Percentiles rank a stretch among this genome's conserved stretches.
Evolutionary conservation across 2,113 vertebrate genomes (phyloP).

Genomic region (Microcebus ravelobensis): DNA sequence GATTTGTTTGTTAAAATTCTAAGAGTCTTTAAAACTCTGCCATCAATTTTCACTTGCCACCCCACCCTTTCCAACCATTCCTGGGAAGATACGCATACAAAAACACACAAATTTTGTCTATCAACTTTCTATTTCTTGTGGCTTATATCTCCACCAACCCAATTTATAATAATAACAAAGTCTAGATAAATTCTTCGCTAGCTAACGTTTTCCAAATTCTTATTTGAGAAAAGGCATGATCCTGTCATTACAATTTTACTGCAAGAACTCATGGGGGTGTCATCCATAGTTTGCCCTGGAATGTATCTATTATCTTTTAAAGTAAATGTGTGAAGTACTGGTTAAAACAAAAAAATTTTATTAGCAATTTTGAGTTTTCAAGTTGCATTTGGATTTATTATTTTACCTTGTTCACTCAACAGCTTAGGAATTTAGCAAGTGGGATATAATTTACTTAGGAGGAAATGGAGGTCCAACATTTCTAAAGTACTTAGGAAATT

Average conservation of each 20-base stretch:
- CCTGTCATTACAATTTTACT: background rate
- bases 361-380: background rate
- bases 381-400: background rate
- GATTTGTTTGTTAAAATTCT: background rate
- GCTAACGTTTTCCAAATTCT: background rate
- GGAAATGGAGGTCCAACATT: accelerated
- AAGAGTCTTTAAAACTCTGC: background rate
- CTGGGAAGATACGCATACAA: background rate
- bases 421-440: background rate
- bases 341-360: background rate
- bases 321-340: background rate
- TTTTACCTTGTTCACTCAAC: background rate
- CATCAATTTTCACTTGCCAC: background rate
- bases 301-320: background rate
- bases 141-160: background rate
- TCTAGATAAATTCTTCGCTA: background rate
- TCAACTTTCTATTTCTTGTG: background rate
- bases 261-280: background rate
- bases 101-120: background rate
- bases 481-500: background rate
- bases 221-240: background rate
- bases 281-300: background rate
- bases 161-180: background rate
- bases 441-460: background rate
- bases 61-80: background rate